These are phyloP conservation scores for Alethe diademata DNA, from an alignment of 2,113 vertebrate genomes.

Conservation along the genomic window DNA sequence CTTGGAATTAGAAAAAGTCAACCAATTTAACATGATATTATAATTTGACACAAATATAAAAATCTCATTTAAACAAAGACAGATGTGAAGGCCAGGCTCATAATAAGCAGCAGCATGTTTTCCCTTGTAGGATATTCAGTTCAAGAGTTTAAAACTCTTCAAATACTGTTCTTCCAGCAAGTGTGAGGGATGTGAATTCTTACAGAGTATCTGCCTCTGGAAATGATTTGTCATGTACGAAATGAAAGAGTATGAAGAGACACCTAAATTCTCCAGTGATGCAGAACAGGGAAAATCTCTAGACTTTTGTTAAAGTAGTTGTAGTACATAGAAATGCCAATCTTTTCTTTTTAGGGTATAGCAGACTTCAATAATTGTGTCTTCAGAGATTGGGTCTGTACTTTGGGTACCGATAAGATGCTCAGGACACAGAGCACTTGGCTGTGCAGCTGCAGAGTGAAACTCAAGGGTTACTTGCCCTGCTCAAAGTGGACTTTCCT, in stretches of 20 bases:
- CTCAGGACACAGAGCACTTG: neutral
- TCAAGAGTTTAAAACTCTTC: neutral
- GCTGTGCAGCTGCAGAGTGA: neutral
- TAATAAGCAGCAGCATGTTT: neutral
- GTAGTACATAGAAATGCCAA: neutral
- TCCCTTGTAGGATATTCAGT: neutral
- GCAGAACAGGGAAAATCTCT: neutral
- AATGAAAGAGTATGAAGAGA: neutral
- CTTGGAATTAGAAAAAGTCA: slow-evolving; percentile 52
- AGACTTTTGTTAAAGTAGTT: neutral
- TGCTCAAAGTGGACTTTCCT: neutral
- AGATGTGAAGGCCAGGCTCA: neutral
- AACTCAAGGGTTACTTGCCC: neutral
- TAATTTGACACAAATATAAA: neutral
- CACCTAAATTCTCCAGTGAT: neutral
- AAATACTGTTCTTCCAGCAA: neutral
- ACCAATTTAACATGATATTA: neutral
- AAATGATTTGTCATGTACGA: neutral
- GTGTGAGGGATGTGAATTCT: neutral
- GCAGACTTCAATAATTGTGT: neutral
- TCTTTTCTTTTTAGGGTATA: neutral
- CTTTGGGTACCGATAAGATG: neutral
- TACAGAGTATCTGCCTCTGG: neutral
- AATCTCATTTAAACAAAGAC: neutral
- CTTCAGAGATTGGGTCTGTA: neutral